phyloP scores from a whole-genome alignment of 1,140 invertebrate genomes.

The Manduca sexta region DNA sequence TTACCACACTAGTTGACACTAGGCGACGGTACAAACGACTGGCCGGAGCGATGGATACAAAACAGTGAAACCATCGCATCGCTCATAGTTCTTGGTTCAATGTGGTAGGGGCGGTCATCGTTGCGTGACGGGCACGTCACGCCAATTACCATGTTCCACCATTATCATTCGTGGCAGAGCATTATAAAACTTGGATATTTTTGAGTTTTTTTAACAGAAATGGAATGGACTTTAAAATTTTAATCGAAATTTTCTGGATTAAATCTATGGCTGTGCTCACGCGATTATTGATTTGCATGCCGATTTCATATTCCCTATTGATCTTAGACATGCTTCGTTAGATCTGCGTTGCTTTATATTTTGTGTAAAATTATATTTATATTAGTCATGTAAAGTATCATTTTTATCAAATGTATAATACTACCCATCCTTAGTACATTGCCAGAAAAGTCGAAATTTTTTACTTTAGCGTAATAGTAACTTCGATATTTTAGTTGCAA shows the following conservation, averaged over 20 bases:
- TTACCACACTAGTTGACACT: slow-evolving; percentile 28
- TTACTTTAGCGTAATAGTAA: too few species aligned
- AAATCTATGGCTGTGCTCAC: slow-evolving; percentile 1
- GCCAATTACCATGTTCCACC: slow-evolving; percentile 48
- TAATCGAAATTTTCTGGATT: slow-evolving; percentile 1
- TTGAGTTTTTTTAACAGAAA: neutral
- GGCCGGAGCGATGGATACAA: slow-evolving; percentile 31
- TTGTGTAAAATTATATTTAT: too few species aligned
- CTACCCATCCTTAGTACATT: too few species aligned
- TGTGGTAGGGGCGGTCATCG: slow-evolving; percentile 42
- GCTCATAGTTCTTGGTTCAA: slow-evolving; percentile 17
- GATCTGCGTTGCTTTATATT: too few species aligned
- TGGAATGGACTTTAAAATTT: slow-evolving; percentile 1
- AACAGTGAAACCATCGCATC: slow-evolving; percentile 12
- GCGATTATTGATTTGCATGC: neutral
- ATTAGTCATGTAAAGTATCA: too few species aligned
- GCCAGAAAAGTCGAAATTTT: too few species aligned
- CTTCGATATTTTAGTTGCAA: too few species aligned
- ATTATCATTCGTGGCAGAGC: slow-evolving; percentile 30
- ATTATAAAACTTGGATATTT: slow-evolving; percentile 11
- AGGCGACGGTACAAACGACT: slow-evolving; percentile 15
- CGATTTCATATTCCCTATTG: neutral
- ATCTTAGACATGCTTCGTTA: too few species aligned
- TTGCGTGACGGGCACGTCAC: slow-evolving; percentile 56
- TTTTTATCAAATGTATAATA: too few species aligned